Percentiles rank a stretch among this genome's conserved stretches.
These are phyloP conservation scores for Eudyptes chrysolophus DNA, from an alignment of 2,113 vertebrate species.

Conservation along the genomic window DNA sequence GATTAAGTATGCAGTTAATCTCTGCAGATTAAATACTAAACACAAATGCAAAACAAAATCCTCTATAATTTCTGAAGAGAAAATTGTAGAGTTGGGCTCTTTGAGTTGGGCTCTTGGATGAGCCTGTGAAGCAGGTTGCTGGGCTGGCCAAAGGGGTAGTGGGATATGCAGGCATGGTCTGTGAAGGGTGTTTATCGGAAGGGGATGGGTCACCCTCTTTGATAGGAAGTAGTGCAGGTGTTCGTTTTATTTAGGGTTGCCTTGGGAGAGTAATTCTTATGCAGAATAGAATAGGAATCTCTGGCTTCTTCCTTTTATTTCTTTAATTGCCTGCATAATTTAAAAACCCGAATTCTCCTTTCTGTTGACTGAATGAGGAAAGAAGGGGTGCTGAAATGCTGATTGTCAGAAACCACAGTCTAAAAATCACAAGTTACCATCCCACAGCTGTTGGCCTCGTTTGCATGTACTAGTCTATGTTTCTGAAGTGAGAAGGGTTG, in stretches of 20 bases:
- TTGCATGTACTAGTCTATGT: not conserved
- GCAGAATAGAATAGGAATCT: not conserved
- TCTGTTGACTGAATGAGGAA: not conserved
- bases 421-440: not conserved
- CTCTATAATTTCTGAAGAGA: not conserved
- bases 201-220: not conserved
- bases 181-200: not conserved
- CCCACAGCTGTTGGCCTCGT: not conserved
- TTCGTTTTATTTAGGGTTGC: not conserved
- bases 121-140: not conserved
- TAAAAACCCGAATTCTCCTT: not conserved
- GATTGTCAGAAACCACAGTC: not conserved
- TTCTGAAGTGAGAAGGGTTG: not conserved
- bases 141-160: not conserved
- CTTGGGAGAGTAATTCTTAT: not conserved
- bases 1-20: not conserved
- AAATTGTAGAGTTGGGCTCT: not conserved
- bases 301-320: not conserved
- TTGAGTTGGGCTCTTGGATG: not conserved
- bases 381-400: not conserved
- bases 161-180: not conserved
- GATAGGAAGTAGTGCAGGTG: not conserved
- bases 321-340: not conserved
- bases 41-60: not conserved
- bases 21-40: not conserved